Evolutionary conservation across 2,888 invertebrate species (phyloP).

Genomic region (Molanna angustata): DNA sequence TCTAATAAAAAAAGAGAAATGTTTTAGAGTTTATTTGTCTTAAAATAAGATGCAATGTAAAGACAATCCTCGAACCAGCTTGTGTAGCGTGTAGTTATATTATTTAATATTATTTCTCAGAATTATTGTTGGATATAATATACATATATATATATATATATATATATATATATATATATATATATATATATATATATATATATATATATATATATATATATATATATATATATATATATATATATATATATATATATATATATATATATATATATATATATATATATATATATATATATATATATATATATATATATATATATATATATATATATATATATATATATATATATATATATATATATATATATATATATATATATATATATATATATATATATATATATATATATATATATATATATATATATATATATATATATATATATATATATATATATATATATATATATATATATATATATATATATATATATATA

Average conservation of each 20-base stretch:
- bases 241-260: neutral
- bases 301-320: neutral
- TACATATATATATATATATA: neutral
- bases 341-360: neutral
- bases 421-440: neutral
- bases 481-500: neutral
- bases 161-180: conserved; percentile 9
- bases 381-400: neutral
- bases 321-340: neutral
- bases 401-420: neutral
- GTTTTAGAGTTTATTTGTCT: no score
- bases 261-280: neutral
- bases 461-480: neutral
- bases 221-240: neutral
- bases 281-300: neutral
- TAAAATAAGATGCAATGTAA: no score
- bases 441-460: neutral
- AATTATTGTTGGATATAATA: neutral
- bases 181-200: conserved; percentile 6
- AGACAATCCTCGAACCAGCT: no score
- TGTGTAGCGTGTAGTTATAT: no score
- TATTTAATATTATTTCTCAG: no score
- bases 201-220: conserved; percentile 6
- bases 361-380: neutral
- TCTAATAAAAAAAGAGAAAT: no score